phyloP scores from a whole-genome alignment of 2,888 invertebrate genomes.

The Nomada ferruginata region DNA sequence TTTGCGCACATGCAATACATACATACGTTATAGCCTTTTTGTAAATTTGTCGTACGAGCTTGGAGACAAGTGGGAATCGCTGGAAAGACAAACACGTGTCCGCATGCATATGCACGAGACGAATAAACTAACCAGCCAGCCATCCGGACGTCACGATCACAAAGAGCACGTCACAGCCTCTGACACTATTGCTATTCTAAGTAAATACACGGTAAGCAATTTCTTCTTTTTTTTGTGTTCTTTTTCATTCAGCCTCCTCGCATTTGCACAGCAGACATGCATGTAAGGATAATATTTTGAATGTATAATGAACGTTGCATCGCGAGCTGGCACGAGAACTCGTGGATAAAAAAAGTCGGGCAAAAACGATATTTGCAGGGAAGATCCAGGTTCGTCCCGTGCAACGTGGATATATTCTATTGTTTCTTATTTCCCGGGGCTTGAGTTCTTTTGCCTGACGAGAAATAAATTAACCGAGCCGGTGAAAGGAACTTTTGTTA shows the following conservation, averaged over 20 bases:
- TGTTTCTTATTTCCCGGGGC: conserved; percentile 40
- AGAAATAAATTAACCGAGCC: conserved; percentile 16
- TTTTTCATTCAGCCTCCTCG: not conserved
- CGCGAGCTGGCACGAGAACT: conserved; percentile 38
- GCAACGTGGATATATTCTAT: conserved; percentile 30
- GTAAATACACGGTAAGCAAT: conserved; percentile 66
- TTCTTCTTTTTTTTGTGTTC: conserved; percentile 36
- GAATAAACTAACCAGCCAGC: conserved; percentile 44
- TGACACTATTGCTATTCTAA: conserved; percentile 72
- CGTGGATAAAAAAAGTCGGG: conserved; percentile 26
- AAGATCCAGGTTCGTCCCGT: conserved; percentile 42
- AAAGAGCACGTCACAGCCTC: conserved; percentile 63
- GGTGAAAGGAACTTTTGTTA: conserved; percentile 13
- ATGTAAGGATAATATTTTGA: conserved; percentile 79
- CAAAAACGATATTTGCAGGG: conserved; percentile 21
- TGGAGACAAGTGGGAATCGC: conserved; percentile 57
- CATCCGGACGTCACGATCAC: conserved; percentile 50
- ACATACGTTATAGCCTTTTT: conserved; percentile 13
- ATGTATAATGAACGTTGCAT: conserved; percentile 76
- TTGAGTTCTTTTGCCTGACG: conserved; percentile 25
- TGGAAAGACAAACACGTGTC: conserved; percentile 66
- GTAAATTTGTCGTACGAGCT: conserved; percentile 40
- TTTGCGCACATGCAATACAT: too few species aligned
- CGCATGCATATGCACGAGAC: conserved; percentile 68
- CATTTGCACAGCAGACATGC: conserved; percentile 58